phyloP scores from a whole-genome alignment of 1,140 invertebrate genomes.

The Drosophila sechellia region DNA sequence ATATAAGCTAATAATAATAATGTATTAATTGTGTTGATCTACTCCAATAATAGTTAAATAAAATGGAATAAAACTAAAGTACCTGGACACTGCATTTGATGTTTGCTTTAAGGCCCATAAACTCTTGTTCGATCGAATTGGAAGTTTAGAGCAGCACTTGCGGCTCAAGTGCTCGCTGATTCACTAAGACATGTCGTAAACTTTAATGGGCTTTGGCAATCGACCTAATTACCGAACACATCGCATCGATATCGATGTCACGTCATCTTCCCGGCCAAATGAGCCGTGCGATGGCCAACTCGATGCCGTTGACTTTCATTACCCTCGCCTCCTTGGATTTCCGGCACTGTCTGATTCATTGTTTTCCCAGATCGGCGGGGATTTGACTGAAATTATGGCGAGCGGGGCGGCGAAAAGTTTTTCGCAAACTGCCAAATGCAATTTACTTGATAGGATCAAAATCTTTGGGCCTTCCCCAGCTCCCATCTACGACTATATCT shows the following conservation, averaged over 20 bases:
- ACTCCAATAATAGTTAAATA: not conserved
- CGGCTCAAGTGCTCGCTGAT: conserved; percentile 1
- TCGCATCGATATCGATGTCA: conserved; percentile 25
- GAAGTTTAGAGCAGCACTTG: not conserved
- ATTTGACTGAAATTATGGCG: conserved; percentile 62
- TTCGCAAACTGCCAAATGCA: conserved; percentile 81
- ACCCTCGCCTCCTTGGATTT: not conserved
- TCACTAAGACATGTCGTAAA: conserved; percentile 1
- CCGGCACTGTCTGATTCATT: conserved; percentile 37
- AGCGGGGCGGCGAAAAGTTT: conserved; percentile 61
- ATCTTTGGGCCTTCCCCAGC: conserved; percentile 59
- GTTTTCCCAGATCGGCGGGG: conserved; percentile 28
- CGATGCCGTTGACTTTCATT: conserved; percentile 42
- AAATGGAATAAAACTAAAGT: not conserved
- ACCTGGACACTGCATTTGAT: no score
- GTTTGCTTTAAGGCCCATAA: no score
- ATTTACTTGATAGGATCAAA: conserved; percentile 83
- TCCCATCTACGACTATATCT: conserved; percentile 3
- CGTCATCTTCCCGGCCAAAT: conserved; percentile 48
- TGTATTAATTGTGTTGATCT: no score
- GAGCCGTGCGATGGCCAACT: conserved; percentile 29
- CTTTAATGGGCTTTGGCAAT: conserved; percentile 21
- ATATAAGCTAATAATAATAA: no score
- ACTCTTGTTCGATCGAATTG: not conserved
- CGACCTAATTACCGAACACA: conserved; percentile 29